Percentiles rank a stretch among this genome's conserved stretches.
Evolutionary conservation across 2,888 invertebrate genomes (phyloP).

Genomic region (Plagodis dolabraria): DNA sequence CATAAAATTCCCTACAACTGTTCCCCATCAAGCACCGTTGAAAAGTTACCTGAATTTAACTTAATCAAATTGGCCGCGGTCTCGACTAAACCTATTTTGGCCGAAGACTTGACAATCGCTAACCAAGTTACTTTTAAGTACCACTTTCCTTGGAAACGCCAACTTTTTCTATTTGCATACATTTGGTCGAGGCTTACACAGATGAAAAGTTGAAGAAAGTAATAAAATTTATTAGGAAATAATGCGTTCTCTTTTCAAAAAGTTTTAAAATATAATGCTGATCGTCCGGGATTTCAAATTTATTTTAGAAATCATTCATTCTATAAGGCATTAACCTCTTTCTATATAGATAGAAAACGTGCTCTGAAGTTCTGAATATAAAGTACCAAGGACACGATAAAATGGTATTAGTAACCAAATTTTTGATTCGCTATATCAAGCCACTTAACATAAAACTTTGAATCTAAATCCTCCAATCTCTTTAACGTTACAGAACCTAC

Average conservation of each 20-base stretch:
- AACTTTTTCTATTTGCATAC: conserved; percentile 68
- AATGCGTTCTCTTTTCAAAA: conserved; percentile 14
- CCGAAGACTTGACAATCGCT: conserved; percentile 65
- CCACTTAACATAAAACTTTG: conserved; percentile 8
- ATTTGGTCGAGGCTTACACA: conserved; percentile 44
- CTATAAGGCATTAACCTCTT: too few relatives aligned
- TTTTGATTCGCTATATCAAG: background rate
- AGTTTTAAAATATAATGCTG: conserved; percentile 6
- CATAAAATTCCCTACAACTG: conserved; percentile 55
- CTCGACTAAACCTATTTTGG: conserved; percentile 73
- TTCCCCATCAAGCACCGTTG: conserved; percentile 66
- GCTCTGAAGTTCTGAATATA: too few relatives aligned
- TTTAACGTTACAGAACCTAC: conserved; percentile 30
- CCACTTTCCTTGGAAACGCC: conserved; percentile 59
- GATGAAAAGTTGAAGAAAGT: conserved; percentile 26
- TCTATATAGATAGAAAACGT: too few relatives aligned
- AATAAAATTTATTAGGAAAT: conserved; percentile 22
- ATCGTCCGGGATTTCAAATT: background rate
- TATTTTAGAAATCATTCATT: too few relatives aligned
- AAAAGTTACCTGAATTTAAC: conserved; percentile 75
- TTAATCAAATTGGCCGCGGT: conserved; percentile 76
- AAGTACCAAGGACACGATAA: too few relatives aligned
- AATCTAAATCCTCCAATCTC: conserved; percentile 30
- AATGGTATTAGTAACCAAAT: background rate
- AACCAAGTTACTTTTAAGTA: conserved; percentile 68